Conservation (phyloP, 2,888 invertebrate genomes). For the Leptinotarsa peninsularis region DNA sequence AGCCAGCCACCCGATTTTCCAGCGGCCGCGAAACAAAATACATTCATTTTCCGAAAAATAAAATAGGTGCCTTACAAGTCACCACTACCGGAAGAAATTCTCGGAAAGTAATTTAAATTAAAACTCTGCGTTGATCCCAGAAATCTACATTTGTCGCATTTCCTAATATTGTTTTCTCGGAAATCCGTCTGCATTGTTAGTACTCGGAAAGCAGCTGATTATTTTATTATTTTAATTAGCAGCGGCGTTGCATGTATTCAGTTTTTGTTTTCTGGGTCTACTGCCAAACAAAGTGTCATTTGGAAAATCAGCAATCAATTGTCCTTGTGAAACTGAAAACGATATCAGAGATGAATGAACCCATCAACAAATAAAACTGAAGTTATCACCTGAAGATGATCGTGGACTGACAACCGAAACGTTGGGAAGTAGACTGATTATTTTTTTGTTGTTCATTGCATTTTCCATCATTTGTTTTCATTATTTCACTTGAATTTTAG, state of each 20-base stretch:
- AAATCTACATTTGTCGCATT: slow-evolving; percentile 27
- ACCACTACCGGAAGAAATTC: slow-evolving; percentile 1
- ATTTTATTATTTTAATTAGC: slow-evolving; percentile 20
- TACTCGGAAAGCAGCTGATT: slow-evolving; percentile 18
- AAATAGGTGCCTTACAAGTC: background rate
- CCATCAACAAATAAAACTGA: too few relatives aligned
- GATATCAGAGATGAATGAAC: too few relatives aligned
- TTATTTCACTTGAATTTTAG: too few relatives aligned
- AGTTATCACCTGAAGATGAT: too few relatives aligned
- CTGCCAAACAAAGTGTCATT: too few relatives aligned
- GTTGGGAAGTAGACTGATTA: too few relatives aligned
- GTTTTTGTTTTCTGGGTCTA: background rate
- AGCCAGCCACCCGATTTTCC: background rate
- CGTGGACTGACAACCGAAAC: too few relatives aligned
- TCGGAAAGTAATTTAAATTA: slow-evolving; percentile 29
- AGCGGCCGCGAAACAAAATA: background rate
- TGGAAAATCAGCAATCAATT: too few relatives aligned
- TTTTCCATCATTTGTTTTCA: too few relatives aligned
- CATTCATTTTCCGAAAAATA: background rate
- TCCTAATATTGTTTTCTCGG: slow-evolving; percentile 21
- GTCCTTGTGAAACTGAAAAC: too few relatives aligned
- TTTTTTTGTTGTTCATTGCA: too few relatives aligned
- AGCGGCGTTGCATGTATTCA: slow-evolving; percentile 1
- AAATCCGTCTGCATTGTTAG: slow-evolving; percentile 24
- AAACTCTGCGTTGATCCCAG: slow-evolving; percentile 19